Percentiles rank a stretch among this genome's conserved stretches.
These are phyloP conservation scores for Ryuthela nishihirai DNA, from an alignment of 2,888 invertebrate genomes.

Conservation along the genomic window DNA sequence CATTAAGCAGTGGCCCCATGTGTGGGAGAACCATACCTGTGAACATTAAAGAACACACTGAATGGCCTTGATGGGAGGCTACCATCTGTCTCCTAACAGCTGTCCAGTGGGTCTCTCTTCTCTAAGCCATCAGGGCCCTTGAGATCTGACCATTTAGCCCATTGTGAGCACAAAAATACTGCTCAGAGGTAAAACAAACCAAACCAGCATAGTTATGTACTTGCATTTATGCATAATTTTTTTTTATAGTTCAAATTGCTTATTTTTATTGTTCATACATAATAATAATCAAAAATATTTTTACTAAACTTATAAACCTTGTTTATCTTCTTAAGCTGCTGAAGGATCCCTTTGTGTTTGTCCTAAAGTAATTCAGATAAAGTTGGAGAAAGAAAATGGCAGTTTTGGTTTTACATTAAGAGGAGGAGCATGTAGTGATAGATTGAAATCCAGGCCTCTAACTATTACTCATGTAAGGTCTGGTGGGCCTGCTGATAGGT, in stretches of 20 bases:
- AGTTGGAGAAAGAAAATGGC: slow-evolving; percentile 73
- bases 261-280: background rate
- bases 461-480: slow-evolving; percentile 84
- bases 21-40: too few species aligned
- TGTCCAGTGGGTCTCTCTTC: too few species aligned
- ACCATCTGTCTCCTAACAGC: too few species aligned
- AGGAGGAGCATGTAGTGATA: slow-evolving; percentile 68
- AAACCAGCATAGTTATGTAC: too few species aligned
- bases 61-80: too few species aligned
- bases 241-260: background rate
- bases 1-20: too few species aligned
- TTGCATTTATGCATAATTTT: background rate
- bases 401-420: slow-evolving; percentile 85
- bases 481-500: slow-evolving; percentile 80
- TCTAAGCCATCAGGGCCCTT: too few species aligned
- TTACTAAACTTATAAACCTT: too few species aligned
- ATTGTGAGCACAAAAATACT: too few species aligned
- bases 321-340: slow-evolving; percentile 8
- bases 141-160: too few species aligned
- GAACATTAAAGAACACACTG: too few species aligned
- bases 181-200: too few species aligned
- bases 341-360: slow-evolving; percentile 32
- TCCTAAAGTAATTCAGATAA: slow-evolving; percentile 57
- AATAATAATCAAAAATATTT: background rate
- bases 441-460: slow-evolving; percentile 64